A percentile compares a stretch with the other conserved stretches of the same genome.
Conservation (phyloP, 2,888 invertebrate species). For the Limnephilus auricula region DNA sequence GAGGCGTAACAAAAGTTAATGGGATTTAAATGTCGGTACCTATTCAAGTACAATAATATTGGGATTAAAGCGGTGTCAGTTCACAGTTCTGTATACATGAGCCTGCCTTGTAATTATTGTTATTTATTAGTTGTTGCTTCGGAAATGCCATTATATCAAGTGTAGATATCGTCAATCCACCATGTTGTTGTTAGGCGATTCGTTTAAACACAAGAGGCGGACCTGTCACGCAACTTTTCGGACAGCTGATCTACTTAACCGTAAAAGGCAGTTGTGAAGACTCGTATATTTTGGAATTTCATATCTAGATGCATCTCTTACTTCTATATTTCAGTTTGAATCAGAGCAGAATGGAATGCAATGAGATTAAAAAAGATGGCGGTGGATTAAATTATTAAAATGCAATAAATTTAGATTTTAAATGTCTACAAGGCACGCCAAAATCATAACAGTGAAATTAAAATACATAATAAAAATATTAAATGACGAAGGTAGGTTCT, state of each 20-base stretch:
- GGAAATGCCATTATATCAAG: neutral
- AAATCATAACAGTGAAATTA: too few species aligned
- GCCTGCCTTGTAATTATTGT: constrained; percentile 8
- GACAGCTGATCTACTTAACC: constrained; percentile 21
- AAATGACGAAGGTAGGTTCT: too few species aligned
- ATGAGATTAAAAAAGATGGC: neutral
- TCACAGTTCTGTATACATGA: neutral
- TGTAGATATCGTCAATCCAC: neutral
- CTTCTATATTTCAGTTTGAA: neutral
- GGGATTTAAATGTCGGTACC: neutral
- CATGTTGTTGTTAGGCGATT: neutral
- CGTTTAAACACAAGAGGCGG: constrained; percentile 7
- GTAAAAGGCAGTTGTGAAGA: neutral
- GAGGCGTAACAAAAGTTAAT: neutral
- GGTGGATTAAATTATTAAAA: neutral
- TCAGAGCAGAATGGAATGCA: neutral
- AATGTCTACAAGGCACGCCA: too few species aligned
- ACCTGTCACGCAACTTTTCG: constrained; percentile 11
- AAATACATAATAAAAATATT: too few species aligned
- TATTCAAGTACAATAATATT: neutral
- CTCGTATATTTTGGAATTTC: constrained; percentile 9
- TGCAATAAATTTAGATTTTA: too few species aligned
- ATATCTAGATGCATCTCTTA: neutral
- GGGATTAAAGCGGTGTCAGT: neutral
- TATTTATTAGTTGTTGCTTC: neutral